These are phyloP conservation scores for Eulemur albifrons DNA, from an alignment of 2,797 vertebrate species.

Conservation along the genomic window DNA sequence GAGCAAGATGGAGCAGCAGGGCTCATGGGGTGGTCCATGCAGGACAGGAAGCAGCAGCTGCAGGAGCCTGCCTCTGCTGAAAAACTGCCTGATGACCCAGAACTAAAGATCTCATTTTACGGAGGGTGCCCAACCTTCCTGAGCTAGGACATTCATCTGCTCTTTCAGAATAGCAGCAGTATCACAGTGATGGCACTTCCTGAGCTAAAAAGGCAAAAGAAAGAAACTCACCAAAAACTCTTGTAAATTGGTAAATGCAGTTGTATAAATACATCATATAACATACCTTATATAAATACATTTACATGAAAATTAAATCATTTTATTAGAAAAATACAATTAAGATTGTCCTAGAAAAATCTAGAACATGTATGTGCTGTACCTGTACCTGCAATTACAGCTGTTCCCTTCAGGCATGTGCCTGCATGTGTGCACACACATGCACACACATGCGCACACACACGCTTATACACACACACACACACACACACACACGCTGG, in stretches of 20 bases:
- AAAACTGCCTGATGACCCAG: not conserved
- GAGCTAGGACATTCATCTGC: not conserved
- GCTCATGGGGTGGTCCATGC: not conserved
- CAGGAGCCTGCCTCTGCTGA: not conserved
- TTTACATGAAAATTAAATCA: not conserved
- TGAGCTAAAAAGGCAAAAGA: not conserved
- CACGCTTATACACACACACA: too few relatives aligned
- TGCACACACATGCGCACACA: too few relatives aligned
- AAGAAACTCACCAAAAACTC: not conserved
- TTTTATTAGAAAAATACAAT: conserved; percentile 6
- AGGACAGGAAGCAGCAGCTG: not conserved
- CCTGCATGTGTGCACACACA: not conserved
- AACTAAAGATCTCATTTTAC: not conserved
- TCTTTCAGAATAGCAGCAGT: not conserved
- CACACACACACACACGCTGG: too few relatives aligned
- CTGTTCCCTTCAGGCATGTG: not conserved
- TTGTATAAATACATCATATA: not conserved
- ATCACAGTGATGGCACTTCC: not conserved
- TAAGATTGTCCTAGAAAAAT: not conserved
- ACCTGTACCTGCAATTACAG: not conserved
- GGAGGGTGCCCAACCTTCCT: not conserved
- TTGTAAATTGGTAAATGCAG: not conserved
- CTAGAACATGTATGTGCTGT: not conserved
- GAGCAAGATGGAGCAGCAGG: not conserved
- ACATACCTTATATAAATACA: not conserved